Evolutionary conservation across 1,140 invertebrate genomes (phyloP).

Genomic region (Drepana arcuata): DNA sequence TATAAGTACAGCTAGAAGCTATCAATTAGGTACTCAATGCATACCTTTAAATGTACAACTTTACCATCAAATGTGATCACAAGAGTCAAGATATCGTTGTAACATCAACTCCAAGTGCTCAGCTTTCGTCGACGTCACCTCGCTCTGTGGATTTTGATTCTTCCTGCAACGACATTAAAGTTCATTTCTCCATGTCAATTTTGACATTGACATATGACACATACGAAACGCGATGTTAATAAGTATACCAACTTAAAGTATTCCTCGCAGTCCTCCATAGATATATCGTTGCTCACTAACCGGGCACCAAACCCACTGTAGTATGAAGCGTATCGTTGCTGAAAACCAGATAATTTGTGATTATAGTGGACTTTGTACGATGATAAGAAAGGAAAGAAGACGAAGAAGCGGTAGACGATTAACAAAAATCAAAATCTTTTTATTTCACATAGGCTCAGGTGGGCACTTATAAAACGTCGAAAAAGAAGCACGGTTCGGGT

Average conservation of each 20-base stretch:
- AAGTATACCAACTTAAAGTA: slow-evolving; percentile 43
- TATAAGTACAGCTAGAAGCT: too few species aligned
- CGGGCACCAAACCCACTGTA: slow-evolving; percentile 73
- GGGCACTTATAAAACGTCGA: too few species aligned
- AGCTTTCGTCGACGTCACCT: slow-evolving; percentile 18
- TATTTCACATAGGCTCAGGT: neutral
- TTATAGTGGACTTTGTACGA: too few species aligned
- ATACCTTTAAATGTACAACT: too few species aligned
- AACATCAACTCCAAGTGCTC: slow-evolving; percentile 42
- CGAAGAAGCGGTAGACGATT: too few species aligned
- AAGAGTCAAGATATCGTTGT: slow-evolving; percentile 44
- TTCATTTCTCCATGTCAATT: neutral
- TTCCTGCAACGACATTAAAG: slow-evolving; percentile 30
- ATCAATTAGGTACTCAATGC: too few species aligned
- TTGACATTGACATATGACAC: neutral
- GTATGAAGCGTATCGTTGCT: slow-evolving; percentile 73
- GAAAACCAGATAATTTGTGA: too few species aligned
- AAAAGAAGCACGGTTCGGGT: too few species aligned
- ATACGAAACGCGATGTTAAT: too few species aligned
- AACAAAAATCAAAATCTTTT: too few species aligned
- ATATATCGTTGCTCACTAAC: slow-evolving; percentile 70
- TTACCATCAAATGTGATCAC: slow-evolving; percentile 36
- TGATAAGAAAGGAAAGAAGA: too few species aligned
- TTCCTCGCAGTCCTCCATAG: slow-evolving; percentile 75
- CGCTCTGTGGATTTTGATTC: slow-evolving; percentile 25